Evolutionary conservation across 2,888 invertebrate genomes (phyloP).

Genomic region (Calliopum simillimum): DNA sequence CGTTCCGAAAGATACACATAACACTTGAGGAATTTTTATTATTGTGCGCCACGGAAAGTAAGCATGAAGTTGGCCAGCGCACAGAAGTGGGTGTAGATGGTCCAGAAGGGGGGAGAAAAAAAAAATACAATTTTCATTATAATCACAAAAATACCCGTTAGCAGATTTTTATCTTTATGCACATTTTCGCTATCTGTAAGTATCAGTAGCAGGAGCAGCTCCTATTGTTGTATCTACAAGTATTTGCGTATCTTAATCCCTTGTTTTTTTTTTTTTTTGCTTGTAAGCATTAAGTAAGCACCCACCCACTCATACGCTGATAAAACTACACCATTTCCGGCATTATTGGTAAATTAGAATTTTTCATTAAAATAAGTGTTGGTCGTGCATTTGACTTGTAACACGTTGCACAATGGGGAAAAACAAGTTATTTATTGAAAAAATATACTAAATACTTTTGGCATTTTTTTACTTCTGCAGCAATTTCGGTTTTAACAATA

Average conservation of each 20-base stretch:
- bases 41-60: too few species aligned
- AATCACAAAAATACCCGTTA: conserved; percentile 21
- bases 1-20: conserved; percentile 11
- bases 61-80: too few species aligned
- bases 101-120: too few species aligned
- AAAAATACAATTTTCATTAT: too few species aligned
- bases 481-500: too few species aligned
- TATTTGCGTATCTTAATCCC: conserved; percentile 18
- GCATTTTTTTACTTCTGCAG: too few species aligned
- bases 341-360: conserved; percentile 44
- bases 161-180: conserved; percentile 28
- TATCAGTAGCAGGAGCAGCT: not conserved
- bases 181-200: not conserved
- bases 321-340: conserved; percentile 30
- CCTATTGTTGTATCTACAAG: not conserved
- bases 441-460: too few species aligned
- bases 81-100: too few species aligned
- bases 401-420: not conserved
- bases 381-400: conserved; percentile 33
- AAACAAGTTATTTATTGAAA: too few species aligned
- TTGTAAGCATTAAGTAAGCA: not conserved
- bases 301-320: not conserved
- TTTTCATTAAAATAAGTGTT: conserved; percentile 47
- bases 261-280: not conserved
- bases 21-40: conserved; percentile 23